A percentile compares a stretch with the other conserved stretches of the same genome.
Conservation (phyloP, 1,140 invertebrate species). For the Harlomillsia oculata region DNA sequence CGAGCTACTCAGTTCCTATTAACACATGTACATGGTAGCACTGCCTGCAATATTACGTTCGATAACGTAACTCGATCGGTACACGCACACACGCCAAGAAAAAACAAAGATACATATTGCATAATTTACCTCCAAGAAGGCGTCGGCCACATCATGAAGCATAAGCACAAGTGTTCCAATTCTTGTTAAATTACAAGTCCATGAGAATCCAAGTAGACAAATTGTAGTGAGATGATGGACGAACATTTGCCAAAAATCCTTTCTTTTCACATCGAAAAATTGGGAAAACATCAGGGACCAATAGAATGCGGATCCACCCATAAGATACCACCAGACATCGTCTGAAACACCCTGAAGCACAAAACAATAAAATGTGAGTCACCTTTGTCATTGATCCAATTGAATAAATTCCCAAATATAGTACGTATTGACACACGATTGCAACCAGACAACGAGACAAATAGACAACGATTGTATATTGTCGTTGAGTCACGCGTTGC, state of each 20-base stretch:
- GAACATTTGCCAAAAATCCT: conserved; percentile 99
- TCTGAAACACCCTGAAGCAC: conserved; percentile 36
- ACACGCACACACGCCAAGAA: too few relatives aligned
- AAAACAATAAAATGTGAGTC: conserved; percentile 3
- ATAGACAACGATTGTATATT: too few relatives aligned
- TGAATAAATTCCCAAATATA: not conserved
- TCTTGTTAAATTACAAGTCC: conserved; percentile 85
- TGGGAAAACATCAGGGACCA: conserved; percentile 81
- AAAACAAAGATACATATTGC: conserved; percentile 17
- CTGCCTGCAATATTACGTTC: too few relatives aligned
- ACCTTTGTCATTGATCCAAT: not conserved
- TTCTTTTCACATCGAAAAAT: conserved; percentile 82
- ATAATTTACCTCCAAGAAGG: conserved; percentile 81
- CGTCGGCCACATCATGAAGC: conserved; percentile 89
- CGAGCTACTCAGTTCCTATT: too few relatives aligned
- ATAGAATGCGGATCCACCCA: conserved; percentile 90
- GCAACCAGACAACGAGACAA: not conserved
- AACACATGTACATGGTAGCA: too few relatives aligned
- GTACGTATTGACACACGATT: not conserved
- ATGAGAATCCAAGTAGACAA: conserved; percentile 77
- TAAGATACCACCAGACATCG: conserved; percentile 87
- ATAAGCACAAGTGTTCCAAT: conserved; percentile 84
- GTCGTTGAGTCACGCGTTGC: too few relatives aligned
- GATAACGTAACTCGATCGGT: too few relatives aligned
- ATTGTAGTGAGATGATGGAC: conserved; percentile 91